These are phyloP conservation scores for Flexamia atlantica DNA, from an alignment of 2,888 invertebrate genomes.

Conservation along the genomic window DNA sequence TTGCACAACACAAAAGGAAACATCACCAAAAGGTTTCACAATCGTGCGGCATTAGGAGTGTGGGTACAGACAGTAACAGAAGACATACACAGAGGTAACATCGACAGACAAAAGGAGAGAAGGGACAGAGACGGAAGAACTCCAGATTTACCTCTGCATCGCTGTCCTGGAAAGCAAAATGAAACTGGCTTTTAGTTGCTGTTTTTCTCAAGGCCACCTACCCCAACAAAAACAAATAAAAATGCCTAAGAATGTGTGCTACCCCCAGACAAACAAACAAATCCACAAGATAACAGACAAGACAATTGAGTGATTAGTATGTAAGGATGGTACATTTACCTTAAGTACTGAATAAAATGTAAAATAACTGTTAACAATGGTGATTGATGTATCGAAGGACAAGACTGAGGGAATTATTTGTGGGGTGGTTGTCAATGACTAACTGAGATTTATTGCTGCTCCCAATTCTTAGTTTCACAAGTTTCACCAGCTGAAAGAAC, in stretches of 20 bases:
- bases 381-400: no score
- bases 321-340: background rate
- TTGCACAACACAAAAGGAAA: background rate
- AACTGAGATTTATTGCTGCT: no score
- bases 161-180: slow-evolving; percentile 84
- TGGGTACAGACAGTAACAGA: background rate
- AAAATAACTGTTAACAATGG: no score
- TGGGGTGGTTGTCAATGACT: no score
- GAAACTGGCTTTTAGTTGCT: slow-evolving; percentile 78
- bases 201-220: slow-evolving; percentile 67
- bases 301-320: slow-evolving; percentile 48
- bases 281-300: slow-evolving; percentile 42
- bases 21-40: background rate
- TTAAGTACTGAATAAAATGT: background rate
- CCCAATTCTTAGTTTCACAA: no score
- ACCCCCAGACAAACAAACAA: slow-evolving; percentile 62
- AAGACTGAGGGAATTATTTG: no score
- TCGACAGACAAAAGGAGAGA: slow-evolving; percentile 21
- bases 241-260: slow-evolving; percentile 65
- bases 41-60: background rate
- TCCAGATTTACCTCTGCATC: slow-evolving; percentile 77
- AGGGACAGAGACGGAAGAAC: slow-evolving; percentile 43
- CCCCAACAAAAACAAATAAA: slow-evolving; percentile 68
- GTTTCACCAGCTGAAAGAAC: no score
- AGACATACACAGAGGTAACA: slow-evolving; percentile 17